Conservation (phyloP, 2,888 invertebrate species). For the Antheraea yamamai region DNA sequence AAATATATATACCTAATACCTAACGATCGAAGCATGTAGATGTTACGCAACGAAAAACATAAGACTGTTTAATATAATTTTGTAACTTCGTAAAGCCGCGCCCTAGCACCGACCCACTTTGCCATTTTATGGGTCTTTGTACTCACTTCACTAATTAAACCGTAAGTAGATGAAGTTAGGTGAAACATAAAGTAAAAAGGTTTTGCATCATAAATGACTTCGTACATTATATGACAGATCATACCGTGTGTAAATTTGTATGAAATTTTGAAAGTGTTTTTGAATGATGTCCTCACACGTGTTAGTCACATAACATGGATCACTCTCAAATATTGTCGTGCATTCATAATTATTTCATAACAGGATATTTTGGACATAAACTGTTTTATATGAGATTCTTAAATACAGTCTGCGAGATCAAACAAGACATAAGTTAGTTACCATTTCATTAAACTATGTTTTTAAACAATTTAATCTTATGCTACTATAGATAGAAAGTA, state of each 20-base stretch:
- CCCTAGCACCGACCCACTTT: neutral
- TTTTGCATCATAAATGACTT: neutral
- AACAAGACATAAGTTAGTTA: neutral
- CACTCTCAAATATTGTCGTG: no score
- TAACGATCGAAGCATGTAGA: neutral
- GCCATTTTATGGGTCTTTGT: neutral
- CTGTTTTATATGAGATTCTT: neutral
- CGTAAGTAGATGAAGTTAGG: neutral
- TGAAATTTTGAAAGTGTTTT: no score
- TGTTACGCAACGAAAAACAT: neutral
- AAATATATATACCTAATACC: neutral
- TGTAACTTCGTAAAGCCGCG: neutral
- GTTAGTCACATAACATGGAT: no score
- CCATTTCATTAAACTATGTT: neutral
- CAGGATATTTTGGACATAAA: no score
- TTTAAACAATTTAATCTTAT: no score
- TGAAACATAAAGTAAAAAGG: neutral
- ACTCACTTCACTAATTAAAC: neutral
- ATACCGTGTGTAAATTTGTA: no score
- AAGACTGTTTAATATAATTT: neutral
- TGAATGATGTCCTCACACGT: no score
- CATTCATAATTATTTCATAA: neutral
- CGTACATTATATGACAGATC: no score
- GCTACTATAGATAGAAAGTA: no score
- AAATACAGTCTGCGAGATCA: neutral